Base-by-base conservation (phyloP, 2,888 invertebrate species). In the Andrena hattorfiana region DNA sequence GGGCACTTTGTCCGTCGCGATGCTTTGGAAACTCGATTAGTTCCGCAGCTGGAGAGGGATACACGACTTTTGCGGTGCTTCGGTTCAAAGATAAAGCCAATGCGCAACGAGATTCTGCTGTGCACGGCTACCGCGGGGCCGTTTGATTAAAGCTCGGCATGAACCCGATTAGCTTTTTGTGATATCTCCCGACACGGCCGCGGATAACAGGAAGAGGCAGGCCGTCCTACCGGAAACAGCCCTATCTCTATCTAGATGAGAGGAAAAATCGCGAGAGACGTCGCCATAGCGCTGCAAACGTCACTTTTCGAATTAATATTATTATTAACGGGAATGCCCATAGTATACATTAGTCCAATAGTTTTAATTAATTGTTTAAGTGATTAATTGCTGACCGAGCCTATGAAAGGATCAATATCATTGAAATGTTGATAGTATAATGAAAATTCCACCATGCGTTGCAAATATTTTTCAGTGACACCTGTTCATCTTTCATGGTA, bases 1-100 rank as follows among this genome's bases (percentile, higher is more conserved):
- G 81, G 74, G 80, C 80, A 84, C 77, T 85, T 82, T 78, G 78
- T 85, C 81, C 68, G 77, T 70, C 66, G 81, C 78, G 85, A 85
- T 64, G 77, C 83, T 54, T 32, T 26, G 69, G 81, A 85, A 85
- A 85, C 85, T 85, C 85, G 85, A 85, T 85, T 85, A 85, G 85
- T 85, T 85, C 74, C 72, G 72, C 73, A 49, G 66, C 75, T 72
- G 76, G 76, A 78, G 78, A 76, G 78, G 78, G 81, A 85, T 74
- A 77, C 67, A 73, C 77, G 82, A 84, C 85, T 85, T 78, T 81
- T 85, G 81, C 78, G 84, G 74, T 77, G 84, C 81, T 77, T 84
- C 84, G 59, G 64, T 66, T 84, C 76, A 84, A 42, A 85, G 84
- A 85, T 84, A 85, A 85, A 85, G 81, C 80, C 80, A 51, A 35